Percentiles rank a stretch among this genome's conserved stretches.
Evolutionary conservation across 2,888 invertebrate genomes (phyloP).

Genomic region (Trissoscelio sp.): DNA sequence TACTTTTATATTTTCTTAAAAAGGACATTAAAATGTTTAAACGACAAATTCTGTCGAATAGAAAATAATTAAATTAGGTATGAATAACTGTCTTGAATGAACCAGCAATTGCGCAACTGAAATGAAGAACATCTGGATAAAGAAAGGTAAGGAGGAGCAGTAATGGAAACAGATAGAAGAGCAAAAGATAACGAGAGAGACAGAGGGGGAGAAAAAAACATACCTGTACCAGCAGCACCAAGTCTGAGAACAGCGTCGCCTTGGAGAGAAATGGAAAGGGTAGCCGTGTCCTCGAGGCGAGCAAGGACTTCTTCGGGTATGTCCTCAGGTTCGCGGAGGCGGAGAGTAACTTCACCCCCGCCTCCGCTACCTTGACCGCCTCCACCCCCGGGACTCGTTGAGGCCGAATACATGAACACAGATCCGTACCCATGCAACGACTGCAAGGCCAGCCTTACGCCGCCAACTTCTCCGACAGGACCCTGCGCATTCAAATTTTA

Average conservation of each 20-base stretch:
- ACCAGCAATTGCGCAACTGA: slow-evolving; percentile 46
- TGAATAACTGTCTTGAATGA: slow-evolving; percentile 58
- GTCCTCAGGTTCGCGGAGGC: slow-evolving; percentile 83
- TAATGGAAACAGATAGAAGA: too few species aligned
- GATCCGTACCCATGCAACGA: slow-evolving; percentile 83
- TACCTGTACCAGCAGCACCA: slow-evolving; percentile 81
- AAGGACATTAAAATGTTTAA: slow-evolving; percentile 28
- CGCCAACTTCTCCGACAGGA: slow-evolving; percentile 83
- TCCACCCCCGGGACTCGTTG: slow-evolving; percentile 82
- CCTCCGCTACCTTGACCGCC: slow-evolving; percentile 77
- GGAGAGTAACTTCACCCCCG: slow-evolving; percentile 82
- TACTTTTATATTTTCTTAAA: too few species aligned
- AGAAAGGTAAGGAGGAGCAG: not conserved
- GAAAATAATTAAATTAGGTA: slow-evolving; percentile 49
- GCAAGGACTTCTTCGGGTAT: slow-evolving; percentile 83
- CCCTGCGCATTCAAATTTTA: slow-evolving; percentile 75
- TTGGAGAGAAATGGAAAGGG: slow-evolving; percentile 82
- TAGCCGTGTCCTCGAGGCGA: slow-evolving; percentile 82
- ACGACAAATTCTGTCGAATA: slow-evolving; percentile 44
- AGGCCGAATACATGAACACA: slow-evolving; percentile 83
- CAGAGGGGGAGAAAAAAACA: slow-evolving; percentile 57
- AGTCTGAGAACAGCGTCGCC: slow-evolving; percentile 82
- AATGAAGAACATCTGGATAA: slow-evolving; percentile 40
- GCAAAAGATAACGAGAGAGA: slow-evolving; percentile 8
- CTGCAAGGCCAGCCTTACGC: slow-evolving; percentile 82